A percentile compares a stretch with the other conserved stretches of the same genome.
Evolutionary conservation across 2,888 invertebrate species (phyloP).

Genomic region (Athetis lepigone): DNA sequence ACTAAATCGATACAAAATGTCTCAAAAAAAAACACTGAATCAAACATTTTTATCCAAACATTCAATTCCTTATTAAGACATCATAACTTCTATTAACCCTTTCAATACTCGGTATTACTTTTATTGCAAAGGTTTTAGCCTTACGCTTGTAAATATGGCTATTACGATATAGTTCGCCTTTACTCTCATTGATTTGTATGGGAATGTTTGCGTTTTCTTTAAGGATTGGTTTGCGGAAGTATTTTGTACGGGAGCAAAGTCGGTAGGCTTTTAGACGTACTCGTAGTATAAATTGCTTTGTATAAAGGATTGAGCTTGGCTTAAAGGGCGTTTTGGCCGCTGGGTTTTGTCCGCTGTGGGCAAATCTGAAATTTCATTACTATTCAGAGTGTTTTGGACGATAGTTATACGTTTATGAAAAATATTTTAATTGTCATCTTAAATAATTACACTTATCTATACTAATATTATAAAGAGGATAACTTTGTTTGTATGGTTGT

Average conservation of each 20-base stretch:
- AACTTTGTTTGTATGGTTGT: too few relatives aligned
- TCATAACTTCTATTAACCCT: constrained; percentile 31
- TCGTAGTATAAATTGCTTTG: constrained; percentile 31
- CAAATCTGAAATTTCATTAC: too few relatives aligned
- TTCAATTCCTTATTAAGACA: constrained; percentile 35
- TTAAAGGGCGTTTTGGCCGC: too few relatives aligned
- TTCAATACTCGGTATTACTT: constrained; percentile 35
- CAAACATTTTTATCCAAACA: constrained; percentile 8
- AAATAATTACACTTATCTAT: too few relatives aligned
- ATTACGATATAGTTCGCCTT: constrained; percentile 32
- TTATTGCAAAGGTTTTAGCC: constrained; percentile 37
- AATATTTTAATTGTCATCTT: too few relatives aligned
- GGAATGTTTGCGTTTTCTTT: constrained; percentile 48
- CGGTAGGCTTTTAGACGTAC: constrained; percentile 25
- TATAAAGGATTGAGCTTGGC: constrained; percentile 37
- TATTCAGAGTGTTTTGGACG: too few relatives aligned
- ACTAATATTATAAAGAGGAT: too few relatives aligned
- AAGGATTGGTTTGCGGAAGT: constrained; percentile 51
- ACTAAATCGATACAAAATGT: too few relatives aligned
- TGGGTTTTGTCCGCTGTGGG: too few relatives aligned
- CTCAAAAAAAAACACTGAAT: constrained; percentile 21
- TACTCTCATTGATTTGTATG: constrained; percentile 55
- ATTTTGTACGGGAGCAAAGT: constrained; percentile 5
- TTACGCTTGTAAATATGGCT: constrained; percentile 35
- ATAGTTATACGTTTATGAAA: too few relatives aligned